Evolutionary conservation across 2,888 invertebrate genomes (phyloP), one percentile per base, ranked within the genome.

Genomic region (Melinaea menophilus): DNA sequence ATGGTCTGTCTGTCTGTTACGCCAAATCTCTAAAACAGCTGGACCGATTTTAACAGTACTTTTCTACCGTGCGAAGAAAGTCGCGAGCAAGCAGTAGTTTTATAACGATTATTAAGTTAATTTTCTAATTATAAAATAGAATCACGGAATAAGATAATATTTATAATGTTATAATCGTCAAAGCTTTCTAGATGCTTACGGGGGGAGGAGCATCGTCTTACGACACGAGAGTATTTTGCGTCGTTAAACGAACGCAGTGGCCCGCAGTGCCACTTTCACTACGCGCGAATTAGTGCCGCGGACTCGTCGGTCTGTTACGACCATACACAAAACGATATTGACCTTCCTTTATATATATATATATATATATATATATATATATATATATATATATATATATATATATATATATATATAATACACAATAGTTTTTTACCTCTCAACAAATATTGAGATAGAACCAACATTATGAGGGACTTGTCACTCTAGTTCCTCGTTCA

Each of bases 241-340:
- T 61, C 68, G 71, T 67, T 59, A 64, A 63, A 67, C 67, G 67
- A 63, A 67, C 67, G 67, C 72, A 61, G 71, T 71, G 65, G 71
- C 69, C 72, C 70, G 72, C 71, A 74, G 72, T 72, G 76, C 73
- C 79, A 89, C 88, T 90, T 89, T 89, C 89, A 89, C 89, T 88
- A 75, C 74, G 73, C 73, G 41, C 41, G 55, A 22, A 22, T 54
- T 34, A 7, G 4, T 37, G 37, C 37, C 37, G 7, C 7, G 37
- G 37, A 22, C 37, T 37, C 37, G 4, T 7, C 3, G 37, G 48
- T 4, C n/a, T 5, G 11, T 31, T 9, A 51, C 31, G 7, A 51
- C 9, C 9, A 51, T 7, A 31, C 11, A 51, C 22, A 22, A n/a
- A 48, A n/a, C 22, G 31, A 4, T 5, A 5, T 31, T 51, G 51